phyloP scores from a whole-genome alignment of 2,797 vertebrate species.

The Chiloscyllium punctatum region DNA sequence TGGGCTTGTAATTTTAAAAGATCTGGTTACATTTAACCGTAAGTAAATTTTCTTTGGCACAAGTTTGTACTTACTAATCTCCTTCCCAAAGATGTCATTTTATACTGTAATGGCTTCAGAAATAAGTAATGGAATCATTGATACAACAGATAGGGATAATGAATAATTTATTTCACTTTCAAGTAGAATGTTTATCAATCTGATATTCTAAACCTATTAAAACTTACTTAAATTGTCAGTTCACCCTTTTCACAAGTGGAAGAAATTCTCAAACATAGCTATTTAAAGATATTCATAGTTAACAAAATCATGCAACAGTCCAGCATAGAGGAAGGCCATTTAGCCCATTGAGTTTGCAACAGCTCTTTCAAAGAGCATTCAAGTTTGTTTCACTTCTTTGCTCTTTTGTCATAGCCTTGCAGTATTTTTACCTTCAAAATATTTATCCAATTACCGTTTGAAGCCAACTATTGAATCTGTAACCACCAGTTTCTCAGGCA shows the following conservation, averaged over 20 bases:
- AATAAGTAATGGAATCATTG: slow-evolving; percentile 11
- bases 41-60: not conserved
- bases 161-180: slow-evolving; percentile 26
- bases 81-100: slow-evolving; percentile 22
- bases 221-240: not conserved
- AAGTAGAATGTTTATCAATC: slow-evolving; percentile 25
- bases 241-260: not conserved
- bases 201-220: slow-evolving; percentile 1
- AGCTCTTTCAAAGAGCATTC: not conserved
- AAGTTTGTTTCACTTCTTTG: not conserved
- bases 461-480: not conserved
- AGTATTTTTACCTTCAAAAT: not conserved
- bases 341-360: not conserved
- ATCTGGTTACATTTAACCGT: not conserved
- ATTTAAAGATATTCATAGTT: not conserved
- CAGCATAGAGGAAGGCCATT: not conserved
- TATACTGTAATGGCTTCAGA: slow-evolving; percentile 20
- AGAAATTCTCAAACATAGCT: not conserved
- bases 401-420: not conserved
- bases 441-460: not conserved
- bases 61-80: not conserved
- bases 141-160: not conserved
- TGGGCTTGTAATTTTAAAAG: not conserved
- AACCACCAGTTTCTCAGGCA: not conserved
- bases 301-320: too few relatives aligned